These are phyloP conservation scores for Valencia hispanica DNA, from an alignment of 2,797 vertebrate genomes.

Conservation along the genomic window DNA sequence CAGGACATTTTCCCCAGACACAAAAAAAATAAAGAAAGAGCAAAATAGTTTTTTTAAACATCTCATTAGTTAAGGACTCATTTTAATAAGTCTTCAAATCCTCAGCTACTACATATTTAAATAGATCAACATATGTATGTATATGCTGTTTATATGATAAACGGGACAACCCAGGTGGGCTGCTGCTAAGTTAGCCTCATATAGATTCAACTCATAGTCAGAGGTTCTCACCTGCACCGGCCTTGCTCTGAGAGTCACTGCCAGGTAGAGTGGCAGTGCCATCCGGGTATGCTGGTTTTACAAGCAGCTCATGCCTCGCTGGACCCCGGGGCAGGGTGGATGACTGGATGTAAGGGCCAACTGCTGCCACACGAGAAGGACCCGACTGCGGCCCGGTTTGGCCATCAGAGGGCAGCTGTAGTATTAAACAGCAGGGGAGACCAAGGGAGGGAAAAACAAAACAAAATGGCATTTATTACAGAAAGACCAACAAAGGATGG, in stretches of 20 bases:
- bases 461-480: neutral
- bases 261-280: constrained; percentile 81
- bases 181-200: neutral
- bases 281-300: constrained; percentile 91
- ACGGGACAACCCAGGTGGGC: neutral
- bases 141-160: constrained; percentile 2
- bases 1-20: constrained; percentile 39
- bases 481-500: neutral
- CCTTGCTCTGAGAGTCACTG: constrained; percentile 78
- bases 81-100: neutral
- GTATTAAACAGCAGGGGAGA: neutral
- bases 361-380: constrained; percentile 92
- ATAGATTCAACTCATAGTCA: constrained; percentile 2
- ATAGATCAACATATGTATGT: neutral
- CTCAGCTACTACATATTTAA: neutral
- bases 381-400: constrained; percentile 82
- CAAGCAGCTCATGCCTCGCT: constrained; percentile 87
- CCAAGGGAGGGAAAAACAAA: neutral
- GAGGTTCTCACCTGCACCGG: constrained; percentile 63
- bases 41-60: neutral
- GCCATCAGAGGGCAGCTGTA: constrained; percentile 87
- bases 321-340: constrained; percentile 92
- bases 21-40: neutral
- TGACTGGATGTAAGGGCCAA: constrained; percentile 97
- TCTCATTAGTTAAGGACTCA: neutral